These are phyloP conservation scores for Sphenopsis melanotis DNA, from an alignment of 2,797 vertebrate genomes.

Conservation along the genomic window DNA sequence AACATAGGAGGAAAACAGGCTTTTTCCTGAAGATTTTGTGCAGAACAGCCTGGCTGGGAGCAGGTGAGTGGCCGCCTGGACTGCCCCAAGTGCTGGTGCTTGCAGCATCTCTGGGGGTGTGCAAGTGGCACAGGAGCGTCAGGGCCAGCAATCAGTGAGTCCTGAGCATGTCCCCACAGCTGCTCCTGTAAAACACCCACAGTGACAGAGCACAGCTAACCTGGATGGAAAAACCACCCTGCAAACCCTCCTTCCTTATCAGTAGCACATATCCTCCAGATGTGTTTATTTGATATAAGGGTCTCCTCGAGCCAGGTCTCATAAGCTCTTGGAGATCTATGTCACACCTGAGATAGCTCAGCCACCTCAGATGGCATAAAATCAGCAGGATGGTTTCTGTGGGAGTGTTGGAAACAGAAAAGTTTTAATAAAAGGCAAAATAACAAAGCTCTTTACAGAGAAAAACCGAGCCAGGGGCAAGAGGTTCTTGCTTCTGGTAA, in stretches of 20 bases:
- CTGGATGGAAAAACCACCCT: neutral
- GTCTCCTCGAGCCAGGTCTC: too few species aligned
- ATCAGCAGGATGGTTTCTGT: neutral
- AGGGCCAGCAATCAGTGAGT: neutral
- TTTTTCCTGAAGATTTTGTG: neutral
- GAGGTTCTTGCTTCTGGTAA: neutral
- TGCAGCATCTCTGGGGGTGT: neutral
- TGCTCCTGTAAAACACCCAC: accelerated
- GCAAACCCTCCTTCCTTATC: neutral
- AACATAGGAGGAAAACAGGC: accelerated
- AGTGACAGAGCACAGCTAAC: neutral
- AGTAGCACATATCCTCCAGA: neutral
- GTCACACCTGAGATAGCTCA: neutral
- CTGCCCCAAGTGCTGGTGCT: neutral
- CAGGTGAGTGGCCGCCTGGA: neutral
- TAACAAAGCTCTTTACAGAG: neutral
- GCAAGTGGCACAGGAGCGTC: accelerated
- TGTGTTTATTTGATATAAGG: neutral
- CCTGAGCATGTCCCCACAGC: neutral
- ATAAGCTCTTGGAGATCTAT: neutral
- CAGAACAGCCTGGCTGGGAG: neutral
- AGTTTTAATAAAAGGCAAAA: neutral
- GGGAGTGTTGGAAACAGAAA: neutral
- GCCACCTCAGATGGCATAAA: neutral
- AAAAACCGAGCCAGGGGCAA: neutral